A percentile compares a stretch with the other conserved stretches of the same genome.
These are phyloP conservation scores for Oryzias dopingdopingensis DNA, from an alignment of 2,797 vertebrate species.

Conservation along the genomic window DNA sequence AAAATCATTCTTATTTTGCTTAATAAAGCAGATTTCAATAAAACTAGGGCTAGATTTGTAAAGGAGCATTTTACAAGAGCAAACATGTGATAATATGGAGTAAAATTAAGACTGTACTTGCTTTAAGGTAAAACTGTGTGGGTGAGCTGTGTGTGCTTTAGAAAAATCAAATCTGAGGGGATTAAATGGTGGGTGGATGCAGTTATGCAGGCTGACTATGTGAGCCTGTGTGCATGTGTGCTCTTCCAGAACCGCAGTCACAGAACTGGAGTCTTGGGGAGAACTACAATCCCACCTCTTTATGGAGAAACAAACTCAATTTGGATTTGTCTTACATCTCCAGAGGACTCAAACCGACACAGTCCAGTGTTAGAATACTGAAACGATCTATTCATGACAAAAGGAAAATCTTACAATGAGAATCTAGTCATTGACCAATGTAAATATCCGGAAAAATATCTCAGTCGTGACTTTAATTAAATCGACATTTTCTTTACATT, in stretches of 20 bases:
- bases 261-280: slow-evolving; percentile 24
- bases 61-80: slow-evolving; percentile 9
- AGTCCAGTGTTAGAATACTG: too few relatives aligned
- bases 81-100: neutral
- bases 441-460: too few relatives aligned
- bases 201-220: slow-evolving; percentile 22
- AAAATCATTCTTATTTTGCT: neutral
- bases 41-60: neutral
- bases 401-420: too few relatives aligned
- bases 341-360: too few relatives aligned
- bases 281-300: slow-evolving; percentile 38
- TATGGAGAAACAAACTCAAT: slow-evolving; percentile 3
- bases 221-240: slow-evolving; percentile 8
- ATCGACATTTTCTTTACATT: too few relatives aligned
- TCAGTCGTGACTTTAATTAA: too few relatives aligned
- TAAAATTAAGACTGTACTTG: slow-evolving; percentile 4
- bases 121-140: slow-evolving; percentile 27
- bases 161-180: slow-evolving; percentile 18
- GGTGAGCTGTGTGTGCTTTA: slow-evolving; percentile 24
- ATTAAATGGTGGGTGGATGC: slow-evolving; percentile 26
- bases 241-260: slow-evolving; percentile 21
- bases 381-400: too few relatives aligned
- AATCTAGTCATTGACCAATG: too few relatives aligned
- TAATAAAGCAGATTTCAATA: neutral
- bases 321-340: too few relatives aligned